These are phyloP conservation scores for Epinephelus malabaricus DNA, from an alignment of 2,797 vertebrate species.

Conservation along the genomic window DNA sequence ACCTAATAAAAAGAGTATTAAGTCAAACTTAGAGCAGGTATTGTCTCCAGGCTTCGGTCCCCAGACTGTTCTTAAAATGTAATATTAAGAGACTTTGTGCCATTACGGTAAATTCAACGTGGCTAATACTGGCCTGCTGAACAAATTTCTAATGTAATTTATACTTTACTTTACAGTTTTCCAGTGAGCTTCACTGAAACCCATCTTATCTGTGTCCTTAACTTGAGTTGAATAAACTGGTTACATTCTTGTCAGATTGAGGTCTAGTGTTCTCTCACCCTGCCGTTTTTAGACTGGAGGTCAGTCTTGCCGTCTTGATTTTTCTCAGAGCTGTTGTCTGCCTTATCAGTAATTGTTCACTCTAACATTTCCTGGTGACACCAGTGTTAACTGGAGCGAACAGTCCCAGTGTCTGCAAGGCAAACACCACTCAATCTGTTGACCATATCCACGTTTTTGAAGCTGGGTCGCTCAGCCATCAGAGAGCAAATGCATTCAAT, in stretches of 20 bases:
- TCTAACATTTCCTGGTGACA: constrained; percentile 84
- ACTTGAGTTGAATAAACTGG: background rate
- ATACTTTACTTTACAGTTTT: background rate
- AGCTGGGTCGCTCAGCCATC: constrained; percentile 78
- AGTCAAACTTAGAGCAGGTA: constrained; percentile 58
- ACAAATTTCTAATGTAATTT: constrained; percentile 13
- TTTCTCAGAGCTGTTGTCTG: constrained; percentile 55
- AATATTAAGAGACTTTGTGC: constrained; percentile 73
- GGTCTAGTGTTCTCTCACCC: background rate
- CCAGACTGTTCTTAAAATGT: constrained; percentile 67
- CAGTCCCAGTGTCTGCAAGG: constrained; percentile 62
- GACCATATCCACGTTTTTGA: constrained; percentile 75
- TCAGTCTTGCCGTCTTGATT: constrained; percentile 36
- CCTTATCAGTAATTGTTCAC: constrained; percentile 82
- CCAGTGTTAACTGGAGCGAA: constrained; percentile 81
- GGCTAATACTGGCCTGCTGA: constrained; percentile 10
- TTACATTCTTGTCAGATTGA: constrained; percentile 2
- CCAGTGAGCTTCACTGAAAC: background rate
- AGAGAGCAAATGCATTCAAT: constrained; percentile 79
- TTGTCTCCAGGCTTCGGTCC: constrained; percentile 56
- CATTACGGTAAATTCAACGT: constrained; percentile 25
- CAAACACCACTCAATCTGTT: constrained; percentile 85
- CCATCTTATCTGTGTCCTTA: background rate
- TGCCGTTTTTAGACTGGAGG: constrained; percentile 29
- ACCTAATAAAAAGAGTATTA: constrained; percentile 82